Base-by-base conservation (phyloP, 2,113 vertebrate species). In the Romanogobio albipinnatus region DNA sequence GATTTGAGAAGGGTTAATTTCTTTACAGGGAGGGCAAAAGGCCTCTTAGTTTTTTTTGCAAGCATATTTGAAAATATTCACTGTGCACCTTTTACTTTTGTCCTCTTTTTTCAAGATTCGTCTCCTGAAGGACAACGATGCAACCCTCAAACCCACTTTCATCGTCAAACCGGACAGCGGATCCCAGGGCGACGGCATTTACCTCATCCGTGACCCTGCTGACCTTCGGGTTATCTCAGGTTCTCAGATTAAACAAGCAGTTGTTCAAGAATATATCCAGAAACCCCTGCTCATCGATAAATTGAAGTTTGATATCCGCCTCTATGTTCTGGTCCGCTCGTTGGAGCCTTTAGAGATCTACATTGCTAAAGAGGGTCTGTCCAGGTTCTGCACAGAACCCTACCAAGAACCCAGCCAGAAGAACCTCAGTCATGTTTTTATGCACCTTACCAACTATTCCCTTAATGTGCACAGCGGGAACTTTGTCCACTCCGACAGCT, bases 361-460 rank as follows among this genome's bases (percentile, higher is more conserved):
- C 87, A 95, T 99, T 76, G 97, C 97, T 93, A 98, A 98, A 94
- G 98, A 99, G 24, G 98, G 98, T 85, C 95, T 99, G 73, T 97
- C 96, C 0, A 95, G 98, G 0, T 99, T 99, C 91, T 99, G 98
- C 90, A 99, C 98, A 0, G 97, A 99, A 92, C 96, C 96, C 11
- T 99, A 99, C 86, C 96, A 99, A 91, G 98, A 99, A 87, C 98
- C 98, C 56, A 95, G 87, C 84, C 91, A 96, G 87, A 97, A 96
- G 92, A 99, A 99, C 81, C 94, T 99, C 85, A 97, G 95, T 92
- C 97, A 95, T 45, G 94, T 98, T 87, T 99, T 97, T 87, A 99
- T 99, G 98, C 98, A 99, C 93, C 91, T 99, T 78, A 99, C 97
- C 68, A 99, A 99, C 93, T 99, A 99, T 75, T 99, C 98, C 0